Evolutionary conservation across 2,888 invertebrate genomes (phyloP).

Genomic region (Lymantria dispar): DNA sequence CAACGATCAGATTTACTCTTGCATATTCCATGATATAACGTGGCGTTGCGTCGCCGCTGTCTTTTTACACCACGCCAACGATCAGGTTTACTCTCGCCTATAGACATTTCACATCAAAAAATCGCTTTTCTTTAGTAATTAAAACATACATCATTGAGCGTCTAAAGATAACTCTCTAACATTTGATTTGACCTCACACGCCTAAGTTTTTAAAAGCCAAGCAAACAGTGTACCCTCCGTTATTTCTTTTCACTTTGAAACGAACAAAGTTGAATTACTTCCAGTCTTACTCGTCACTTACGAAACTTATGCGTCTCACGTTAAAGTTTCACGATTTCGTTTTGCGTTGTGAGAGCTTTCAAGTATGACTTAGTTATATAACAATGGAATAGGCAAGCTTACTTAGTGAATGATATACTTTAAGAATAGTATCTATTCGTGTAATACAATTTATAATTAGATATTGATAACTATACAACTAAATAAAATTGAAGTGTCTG

Average conservation of each 20-base stretch:
- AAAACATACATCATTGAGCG: neutral
- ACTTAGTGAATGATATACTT: neutral
- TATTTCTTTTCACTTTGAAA: constrained; percentile 13
- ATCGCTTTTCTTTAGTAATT: too few species aligned
- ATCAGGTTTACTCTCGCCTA: too few species aligned
- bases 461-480: too few species aligned
- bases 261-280: constrained; percentile 25
- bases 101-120: too few species aligned
- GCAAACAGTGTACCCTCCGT: neutral
- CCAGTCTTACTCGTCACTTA: constrained; percentile 17
- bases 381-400: neutral
- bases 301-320: constrained; percentile 8
- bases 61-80: too few species aligned
- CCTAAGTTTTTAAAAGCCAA: neutral
- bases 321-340: constrained; percentile 3
- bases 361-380: neutral
- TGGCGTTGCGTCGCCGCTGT: too few species aligned
- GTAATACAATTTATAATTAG: too few species aligned
- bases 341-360: neutral
- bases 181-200: neutral
- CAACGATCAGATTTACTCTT: too few species aligned
- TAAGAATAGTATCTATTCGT: too few species aligned
- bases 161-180: neutral
- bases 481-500: too few species aligned
- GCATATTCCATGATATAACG: too few species aligned